Evolutionary conservation across 2,113 vertebrate species (phyloP).

Genomic region (Otis tarda): DNA sequence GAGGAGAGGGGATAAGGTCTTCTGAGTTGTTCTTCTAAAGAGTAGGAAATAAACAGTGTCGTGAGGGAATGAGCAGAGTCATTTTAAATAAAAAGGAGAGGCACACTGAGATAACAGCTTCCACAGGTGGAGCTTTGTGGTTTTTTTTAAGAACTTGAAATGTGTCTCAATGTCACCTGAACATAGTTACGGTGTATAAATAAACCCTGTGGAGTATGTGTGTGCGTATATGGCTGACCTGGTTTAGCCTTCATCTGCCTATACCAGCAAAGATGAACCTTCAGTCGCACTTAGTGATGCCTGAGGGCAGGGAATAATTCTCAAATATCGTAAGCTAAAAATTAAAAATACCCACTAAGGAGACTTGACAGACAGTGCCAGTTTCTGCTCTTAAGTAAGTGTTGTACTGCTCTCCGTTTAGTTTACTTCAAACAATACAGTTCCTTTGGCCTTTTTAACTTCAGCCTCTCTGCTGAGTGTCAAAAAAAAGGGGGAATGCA

Average conservation of each 20-base stretch:
- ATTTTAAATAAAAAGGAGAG: neutral
- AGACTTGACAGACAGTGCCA: neutral
- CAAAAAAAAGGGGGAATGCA: neutral
- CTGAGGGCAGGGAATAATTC: conserved; percentile 30
- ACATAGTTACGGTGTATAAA: neutral
- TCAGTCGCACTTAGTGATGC: neutral
- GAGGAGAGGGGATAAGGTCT: neutral
- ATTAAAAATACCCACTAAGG: neutral
- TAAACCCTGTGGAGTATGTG: neutral
- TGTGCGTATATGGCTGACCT: neutral
- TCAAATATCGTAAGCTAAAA: conserved; percentile 6
- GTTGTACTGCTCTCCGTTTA: neutral
- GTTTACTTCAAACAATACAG: neutral
- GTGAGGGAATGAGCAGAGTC: neutral
- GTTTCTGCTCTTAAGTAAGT: neutral
- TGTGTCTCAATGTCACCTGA: conserved; percentile 21
- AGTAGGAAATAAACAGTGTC: neutral
- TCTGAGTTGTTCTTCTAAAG: neutral
- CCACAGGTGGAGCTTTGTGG: neutral
- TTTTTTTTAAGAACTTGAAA: neutral
- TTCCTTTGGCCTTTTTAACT: neutral
- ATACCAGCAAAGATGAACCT: neutral
- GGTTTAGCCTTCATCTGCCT: conserved; percentile 48
- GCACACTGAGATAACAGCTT: neutral
- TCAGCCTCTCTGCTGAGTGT: neutral